These are phyloP conservation scores for Perdita meconis DNA, from an alignment of 2,888 invertebrate species.

Conservation along the genomic window DNA sequence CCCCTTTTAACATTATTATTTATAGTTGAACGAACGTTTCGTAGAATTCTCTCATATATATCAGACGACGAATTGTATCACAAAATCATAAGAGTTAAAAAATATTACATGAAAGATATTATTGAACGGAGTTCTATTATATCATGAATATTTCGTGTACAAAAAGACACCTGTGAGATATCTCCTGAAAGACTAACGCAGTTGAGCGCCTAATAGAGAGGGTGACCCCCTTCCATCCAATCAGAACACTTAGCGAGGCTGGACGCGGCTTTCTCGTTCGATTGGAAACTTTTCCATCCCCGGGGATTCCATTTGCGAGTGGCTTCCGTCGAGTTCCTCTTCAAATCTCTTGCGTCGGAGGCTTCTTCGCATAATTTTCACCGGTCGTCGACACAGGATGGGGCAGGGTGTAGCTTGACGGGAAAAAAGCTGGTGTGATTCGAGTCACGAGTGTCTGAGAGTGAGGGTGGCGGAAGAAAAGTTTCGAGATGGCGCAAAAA, in stretches of 20 bases:
- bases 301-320: constrained; percentile 29
- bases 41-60: too few species aligned
- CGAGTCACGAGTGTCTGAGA: constrained; percentile 27
- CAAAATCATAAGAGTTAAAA: too few species aligned
- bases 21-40: too few species aligned
- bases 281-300: constrained; percentile 43
- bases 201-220: constrained; percentile 11
- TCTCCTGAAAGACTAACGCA: constrained; percentile 19
- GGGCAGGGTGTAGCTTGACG: background rate
- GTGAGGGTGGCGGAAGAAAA: constrained; percentile 9
- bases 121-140: too few species aligned
- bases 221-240: constrained; percentile 18
- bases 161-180: too few species aligned
- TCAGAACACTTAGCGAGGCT: constrained; percentile 46
- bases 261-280: constrained; percentile 34
- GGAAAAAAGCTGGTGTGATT: constrained; percentile 1
- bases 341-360: constrained; percentile 12
- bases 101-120: too few species aligned
- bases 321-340: constrained; percentile 13
- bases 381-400: background rate
- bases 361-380: constrained; percentile 54
- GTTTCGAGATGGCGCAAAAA: constrained; percentile 27
- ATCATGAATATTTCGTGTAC: too few species aligned
- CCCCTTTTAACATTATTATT: too few species aligned
- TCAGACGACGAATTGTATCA: too few species aligned